Base-by-base conservation (phyloP, 2,888 invertebrate species). In the Blera fallax region DNA sequence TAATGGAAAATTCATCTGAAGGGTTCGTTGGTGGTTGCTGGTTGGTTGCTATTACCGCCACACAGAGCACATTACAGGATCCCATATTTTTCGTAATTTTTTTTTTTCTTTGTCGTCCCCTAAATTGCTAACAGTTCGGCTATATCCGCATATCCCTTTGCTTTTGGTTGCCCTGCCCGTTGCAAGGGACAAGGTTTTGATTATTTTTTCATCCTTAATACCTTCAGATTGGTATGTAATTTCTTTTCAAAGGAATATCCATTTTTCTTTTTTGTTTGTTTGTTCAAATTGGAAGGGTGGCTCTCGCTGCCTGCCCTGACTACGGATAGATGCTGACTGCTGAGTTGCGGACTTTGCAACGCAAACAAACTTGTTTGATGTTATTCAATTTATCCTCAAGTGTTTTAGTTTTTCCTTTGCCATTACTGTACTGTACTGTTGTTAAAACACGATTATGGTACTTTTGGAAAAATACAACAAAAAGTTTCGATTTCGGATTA, bases 171-270 rank as follows among this genome's bases (percentile, higher is more conserved):
- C n/a, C 32, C 24, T 27, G 72, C 43, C 40, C 77, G 67, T 52
- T 70, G 67, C 60, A 72, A 56, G 50, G 81, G 76, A 85, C 85
- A 81, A 54, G 74, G 67, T 80, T 84, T 80, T 70, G 74, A 80
- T 80, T 84, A 76, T 74, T 84, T 79, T 69, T 69, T 50, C 70
- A 70, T 76, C 74, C 84, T 70, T 85, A 85, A 85, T 85, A 67
- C 85, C 72, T 72, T 77, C 37, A 40, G 85, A 81, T 85, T 81
- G 81, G 60, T 72, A 81, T 85, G 81, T 85, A 85, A 85, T 85
- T 85, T 65, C 76, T 74, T 76, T 76, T 85, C 62, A 72, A 85
- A 81, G 56, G 81, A 48, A 85, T 73, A 80, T 72, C 81, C 67
- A 76, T 76, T 81, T 85, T 72, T 60, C 54, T 67, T 76, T 37